These are phyloP conservation scores for Hecatera dysodea DNA, from an alignment of 2,888 invertebrate genomes.

Conservation along the genomic window DNA sequence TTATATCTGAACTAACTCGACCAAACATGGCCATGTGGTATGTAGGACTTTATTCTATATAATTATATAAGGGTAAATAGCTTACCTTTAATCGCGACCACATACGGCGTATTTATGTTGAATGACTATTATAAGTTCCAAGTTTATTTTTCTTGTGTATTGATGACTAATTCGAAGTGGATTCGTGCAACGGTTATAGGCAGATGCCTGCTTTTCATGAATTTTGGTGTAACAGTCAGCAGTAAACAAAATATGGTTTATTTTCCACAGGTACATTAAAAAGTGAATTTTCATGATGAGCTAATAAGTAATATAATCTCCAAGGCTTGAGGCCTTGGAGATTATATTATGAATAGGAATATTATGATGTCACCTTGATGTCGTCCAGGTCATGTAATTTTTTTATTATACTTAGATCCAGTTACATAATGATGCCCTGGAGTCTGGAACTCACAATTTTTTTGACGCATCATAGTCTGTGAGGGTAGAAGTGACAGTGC, in stretches of 20 bases:
- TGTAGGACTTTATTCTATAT: constrained; percentile 52
- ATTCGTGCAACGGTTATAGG: not conserved
- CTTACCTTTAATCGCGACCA: constrained; percentile 49
- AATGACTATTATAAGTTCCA: constrained; percentile 36
- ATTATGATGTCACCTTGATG: too few relatives aligned
- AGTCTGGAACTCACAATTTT: too few relatives aligned
- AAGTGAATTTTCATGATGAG: not conserved
- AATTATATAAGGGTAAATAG: constrained; percentile 55
- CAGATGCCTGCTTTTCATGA: not conserved
- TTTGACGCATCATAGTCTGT: too few relatives aligned
- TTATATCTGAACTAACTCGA: constrained; percentile 66
- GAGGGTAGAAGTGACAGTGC: not conserved
- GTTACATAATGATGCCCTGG: too few relatives aligned
- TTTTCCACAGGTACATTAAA: not conserved
- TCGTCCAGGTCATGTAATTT: too few relatives aligned
- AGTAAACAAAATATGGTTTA: not conserved
- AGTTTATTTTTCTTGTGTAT: constrained; percentile 21
- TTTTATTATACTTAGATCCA: too few relatives aligned
- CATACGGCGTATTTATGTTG: constrained; percentile 43
- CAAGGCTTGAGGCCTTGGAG: not conserved
- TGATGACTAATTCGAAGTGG: constrained; percentile 25
- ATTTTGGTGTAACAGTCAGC: not conserved
- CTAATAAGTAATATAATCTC: not conserved
- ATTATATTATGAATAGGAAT: too few relatives aligned
- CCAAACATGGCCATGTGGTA: constrained; percentile 72